Base-by-base conservation (phyloP, 1,140 invertebrate genomes). In the Ylistrum balloti region DNA sequence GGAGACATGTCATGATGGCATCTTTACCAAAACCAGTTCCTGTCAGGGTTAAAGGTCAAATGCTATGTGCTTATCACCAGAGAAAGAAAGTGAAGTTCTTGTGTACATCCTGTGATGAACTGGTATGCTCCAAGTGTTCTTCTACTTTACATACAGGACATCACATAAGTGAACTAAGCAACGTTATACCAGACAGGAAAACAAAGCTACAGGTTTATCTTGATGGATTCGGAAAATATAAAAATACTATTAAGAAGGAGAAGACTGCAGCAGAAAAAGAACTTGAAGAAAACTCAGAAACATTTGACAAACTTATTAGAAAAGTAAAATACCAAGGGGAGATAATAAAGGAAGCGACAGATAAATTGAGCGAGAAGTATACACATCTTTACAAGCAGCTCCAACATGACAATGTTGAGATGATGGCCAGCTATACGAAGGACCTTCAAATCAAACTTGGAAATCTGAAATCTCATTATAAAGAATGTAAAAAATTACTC, bases 1-100 rank as follows among this genome's bases (percentile, higher is more conserved):
- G 22, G 22, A 28, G 28, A 45, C 17, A 56, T n/a, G n/a, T n/a
- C n/a, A n/a, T n/a, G n/a, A 74, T 74, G 56, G 56, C 22, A 1
- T 74, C 56, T 5, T 28, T 28, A 3, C 22, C 3, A 7, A 74
- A 74, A 74, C 56, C 56, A 28, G n/a, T 74, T 74, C 56, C 56
- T 74, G n/a, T 74, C 22, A 74, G 56, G 56, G 56, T 74, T 74
- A 74, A 74, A 74, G 56, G 56, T n/a, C 56, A 74, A 74, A n/a
- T 74, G 56, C n/a, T n/a, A 74, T 74, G 56, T 74, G 56, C 28
- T 17, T n/a, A 74, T 74, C 56, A 74, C 13, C 56, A 74, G 56
- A 74, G 56, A 74, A 74, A 74, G 56, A 74, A 74, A 74, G 0
- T 74, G n/a, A 74, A 74, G 56, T 74, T 74, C 1, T 74, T 74